phyloP scores from a whole-genome alignment of 2,113 vertebrate genomes.

The Mystacornis crossleyi region DNA sequence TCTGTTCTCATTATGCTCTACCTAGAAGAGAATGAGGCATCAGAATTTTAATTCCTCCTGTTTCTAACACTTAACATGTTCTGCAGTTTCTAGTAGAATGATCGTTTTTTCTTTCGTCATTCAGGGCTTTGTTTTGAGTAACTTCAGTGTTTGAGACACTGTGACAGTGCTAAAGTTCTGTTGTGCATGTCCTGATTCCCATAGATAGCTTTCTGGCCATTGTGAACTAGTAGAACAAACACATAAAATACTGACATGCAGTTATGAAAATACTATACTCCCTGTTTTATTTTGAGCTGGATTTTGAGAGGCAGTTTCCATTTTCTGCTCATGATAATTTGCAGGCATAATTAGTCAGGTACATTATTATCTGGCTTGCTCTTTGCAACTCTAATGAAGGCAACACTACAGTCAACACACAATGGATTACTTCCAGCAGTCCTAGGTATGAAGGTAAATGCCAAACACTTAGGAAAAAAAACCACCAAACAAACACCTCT shows the following conservation, averaged over 20 bases:
- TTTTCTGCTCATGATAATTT: background rate
- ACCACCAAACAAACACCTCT: background rate
- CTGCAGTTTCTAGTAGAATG: background rate
- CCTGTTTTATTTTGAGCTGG: background rate
- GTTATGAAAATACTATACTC: background rate
- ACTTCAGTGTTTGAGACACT: background rate
- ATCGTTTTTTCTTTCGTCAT: background rate
- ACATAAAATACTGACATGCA: background rate
- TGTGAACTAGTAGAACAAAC: background rate
- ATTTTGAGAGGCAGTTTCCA: background rate
- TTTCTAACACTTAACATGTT: background rate
- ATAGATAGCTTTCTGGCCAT: background rate
- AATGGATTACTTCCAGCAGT: background rate
- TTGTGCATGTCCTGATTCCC: background rate
- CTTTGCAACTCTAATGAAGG: background rate
- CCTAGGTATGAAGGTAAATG: background rate
- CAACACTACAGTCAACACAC: background rate
- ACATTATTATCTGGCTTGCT: background rate
- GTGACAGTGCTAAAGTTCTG: background rate
- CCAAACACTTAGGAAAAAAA: rapidly evolving
- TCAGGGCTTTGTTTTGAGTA: background rate
- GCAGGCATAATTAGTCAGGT: background rate
- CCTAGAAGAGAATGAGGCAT: conserved; percentile 19
- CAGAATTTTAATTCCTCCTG: conserved; percentile 2
- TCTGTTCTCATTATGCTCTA: conserved; percentile 45